phyloP scores from a whole-genome alignment of 2,113 vertebrate species.

The Syngnathus scovelli region DNA sequence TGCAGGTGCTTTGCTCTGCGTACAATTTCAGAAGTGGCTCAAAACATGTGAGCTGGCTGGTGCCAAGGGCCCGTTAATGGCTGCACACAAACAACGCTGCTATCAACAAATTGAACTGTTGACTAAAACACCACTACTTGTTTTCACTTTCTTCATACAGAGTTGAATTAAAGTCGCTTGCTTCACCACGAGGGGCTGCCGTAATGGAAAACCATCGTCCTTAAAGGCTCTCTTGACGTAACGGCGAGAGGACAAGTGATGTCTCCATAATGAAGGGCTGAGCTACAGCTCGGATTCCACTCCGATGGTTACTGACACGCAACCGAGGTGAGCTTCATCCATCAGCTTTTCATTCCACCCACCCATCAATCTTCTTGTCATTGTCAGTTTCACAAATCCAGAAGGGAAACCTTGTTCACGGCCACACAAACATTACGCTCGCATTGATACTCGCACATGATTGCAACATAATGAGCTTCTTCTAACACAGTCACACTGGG shows the following conservation, averaged over 20 bases:
- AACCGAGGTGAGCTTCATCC: constrained; percentile 7
- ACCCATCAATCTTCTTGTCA: constrained; percentile 20
- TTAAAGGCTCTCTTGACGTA: constrained; percentile 20
- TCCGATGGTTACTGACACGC: constrained; percentile 6
- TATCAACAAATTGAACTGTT: not conserved
- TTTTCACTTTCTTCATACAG: not conserved
- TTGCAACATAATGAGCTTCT: not conserved
- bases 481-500: not conserved
- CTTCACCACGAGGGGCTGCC: not conserved
- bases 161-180: not conserved
- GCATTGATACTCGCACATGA: not conserved
- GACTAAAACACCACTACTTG: not conserved
- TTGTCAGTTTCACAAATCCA: not conserved
- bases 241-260: constrained; percentile 21
- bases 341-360: constrained; percentile 20
- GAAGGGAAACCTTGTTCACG: not conserved
- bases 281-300: constrained; percentile 15
- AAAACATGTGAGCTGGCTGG: constrained; percentile 3
- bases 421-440: not conserved
- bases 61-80: not conserved
- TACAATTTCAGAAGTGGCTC: constrained; percentile 2
- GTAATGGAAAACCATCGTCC: constrained; percentile 11
- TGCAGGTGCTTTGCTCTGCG: constrained; percentile 13
- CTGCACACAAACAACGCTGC: not conserved
- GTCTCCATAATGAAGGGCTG: constrained; percentile 28